phyloP scores from a whole-genome alignment of 92 coral and sea anemone species.

The Epizoanthus fatuus region DNA sequence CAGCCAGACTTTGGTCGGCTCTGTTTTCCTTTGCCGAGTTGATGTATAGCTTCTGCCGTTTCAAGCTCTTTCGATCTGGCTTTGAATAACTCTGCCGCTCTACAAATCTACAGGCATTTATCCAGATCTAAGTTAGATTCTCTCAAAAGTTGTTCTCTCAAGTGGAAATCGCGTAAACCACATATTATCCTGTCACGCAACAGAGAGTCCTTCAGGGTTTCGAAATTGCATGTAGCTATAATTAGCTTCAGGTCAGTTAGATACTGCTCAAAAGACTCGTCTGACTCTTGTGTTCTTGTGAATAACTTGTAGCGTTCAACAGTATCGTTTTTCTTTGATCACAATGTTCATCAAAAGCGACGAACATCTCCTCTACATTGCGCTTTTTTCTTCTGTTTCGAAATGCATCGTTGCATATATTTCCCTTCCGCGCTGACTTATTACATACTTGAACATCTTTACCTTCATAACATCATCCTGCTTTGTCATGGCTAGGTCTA shows the following conservation, averaged over 20 bases:
- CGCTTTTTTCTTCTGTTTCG: not conserved
- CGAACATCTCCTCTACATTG: not conserved
- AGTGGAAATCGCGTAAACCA: not conserved
- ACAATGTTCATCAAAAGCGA: constrained; percentile 5
- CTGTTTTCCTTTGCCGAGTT: not conserved
- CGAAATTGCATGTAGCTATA: constrained; percentile 10
- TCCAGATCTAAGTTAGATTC: not conserved
- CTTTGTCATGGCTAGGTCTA: constrained; percentile 16
- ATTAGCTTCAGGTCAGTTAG: too few relatives aligned
- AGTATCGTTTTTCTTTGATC: not conserved
- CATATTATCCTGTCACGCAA: constrained; percentile 7
- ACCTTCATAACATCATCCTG: not conserved
- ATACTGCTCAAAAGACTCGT: not conserved
- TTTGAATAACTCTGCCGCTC: not conserved
- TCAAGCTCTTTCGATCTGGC: not conserved
- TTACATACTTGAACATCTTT: constrained; percentile 12
- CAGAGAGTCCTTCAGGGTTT: constrained; percentile 1
- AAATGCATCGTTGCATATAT: not conserved
- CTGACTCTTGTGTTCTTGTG: constrained; percentile 8
- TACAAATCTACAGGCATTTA: not conserved
- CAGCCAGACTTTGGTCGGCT: not conserved
- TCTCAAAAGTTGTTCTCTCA: not conserved
- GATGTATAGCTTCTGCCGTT: not conserved
- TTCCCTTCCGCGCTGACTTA: not conserved
- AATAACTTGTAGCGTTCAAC: constrained; percentile 15